These are phyloP conservation scores for Parus major DNA, from an alignment of 2,113 vertebrate genomes.

Conservation along the genomic window DNA sequence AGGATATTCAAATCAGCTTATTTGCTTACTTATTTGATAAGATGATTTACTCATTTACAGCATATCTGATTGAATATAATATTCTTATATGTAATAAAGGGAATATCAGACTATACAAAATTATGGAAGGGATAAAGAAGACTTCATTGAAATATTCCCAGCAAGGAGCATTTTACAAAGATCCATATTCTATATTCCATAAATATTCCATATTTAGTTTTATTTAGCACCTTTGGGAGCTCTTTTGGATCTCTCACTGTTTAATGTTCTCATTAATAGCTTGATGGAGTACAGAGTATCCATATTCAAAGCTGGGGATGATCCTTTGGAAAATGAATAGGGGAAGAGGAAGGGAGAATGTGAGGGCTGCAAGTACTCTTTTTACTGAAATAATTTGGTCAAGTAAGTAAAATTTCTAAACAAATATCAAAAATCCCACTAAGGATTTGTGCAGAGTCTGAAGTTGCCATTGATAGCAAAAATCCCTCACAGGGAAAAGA, in stretches of 20 bases:
- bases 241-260: background rate
- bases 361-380: background rate
- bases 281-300: background rate
- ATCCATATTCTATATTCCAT: background rate
- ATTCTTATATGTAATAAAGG: background rate
- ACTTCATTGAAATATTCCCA: background rate
- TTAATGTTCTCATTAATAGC: background rate
- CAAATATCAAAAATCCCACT: background rate
- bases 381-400: background rate
- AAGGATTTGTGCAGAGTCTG: background rate
- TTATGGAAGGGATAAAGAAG: background rate
- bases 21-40: background rate
- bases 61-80: fast-evolving
- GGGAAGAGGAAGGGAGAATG: background rate
- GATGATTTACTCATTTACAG: background rate
- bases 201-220: background rate
- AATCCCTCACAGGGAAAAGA: background rate
- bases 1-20: background rate
- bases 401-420: background rate
- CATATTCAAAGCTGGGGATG: background rate
- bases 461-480: background rate
- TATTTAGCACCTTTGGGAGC: background rate
- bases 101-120: background rate
- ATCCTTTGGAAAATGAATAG: background rate
- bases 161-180: background rate